Evolutionary conservation across 2,113 vertebrate species (phyloP).

Genomic region (Megaptera novaeangliae): DNA sequence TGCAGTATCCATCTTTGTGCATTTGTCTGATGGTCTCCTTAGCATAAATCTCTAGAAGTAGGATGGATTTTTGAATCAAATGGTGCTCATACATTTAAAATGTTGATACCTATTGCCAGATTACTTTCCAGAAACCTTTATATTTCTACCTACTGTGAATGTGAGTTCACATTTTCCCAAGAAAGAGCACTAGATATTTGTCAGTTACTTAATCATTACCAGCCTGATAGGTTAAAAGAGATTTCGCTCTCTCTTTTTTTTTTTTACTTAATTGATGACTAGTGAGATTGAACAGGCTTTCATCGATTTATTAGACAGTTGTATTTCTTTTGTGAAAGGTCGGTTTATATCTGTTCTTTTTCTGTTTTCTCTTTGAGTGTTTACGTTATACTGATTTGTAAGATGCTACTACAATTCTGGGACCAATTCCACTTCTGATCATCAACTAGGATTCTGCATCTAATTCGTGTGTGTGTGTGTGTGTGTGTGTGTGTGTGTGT

Average conservation of each 20-base stretch:
- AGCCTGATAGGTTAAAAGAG: not conserved
- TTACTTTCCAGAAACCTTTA: not conserved
- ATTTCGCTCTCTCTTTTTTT: not conserved
- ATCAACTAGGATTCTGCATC: not conserved
- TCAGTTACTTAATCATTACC: constrained; percentile 29
- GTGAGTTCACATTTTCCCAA: not conserved
- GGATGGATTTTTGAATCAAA: not conserved
- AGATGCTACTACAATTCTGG: not conserved
- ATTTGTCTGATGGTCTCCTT: not conserved
- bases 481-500: too few species aligned
- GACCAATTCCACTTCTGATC: not conserved
- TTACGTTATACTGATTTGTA: constrained; percentile 15
- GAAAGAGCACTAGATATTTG: not conserved
- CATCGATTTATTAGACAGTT: not conserved
- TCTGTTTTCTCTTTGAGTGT: not conserved
- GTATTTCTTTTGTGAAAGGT: constrained; percentile 18
- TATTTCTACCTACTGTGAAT: constrained; percentile 18
- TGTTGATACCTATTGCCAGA: not conserved
- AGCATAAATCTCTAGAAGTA: not conserved
- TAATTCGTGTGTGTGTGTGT: not conserved
- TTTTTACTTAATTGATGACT: not conserved
- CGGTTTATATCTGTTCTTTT: constrained; percentile 24
- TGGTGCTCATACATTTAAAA: not conserved
- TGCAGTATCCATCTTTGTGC: not conserved
- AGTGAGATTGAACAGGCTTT: not conserved